Base-by-base conservation (phyloP, 2,113 vertebrate species). In the Arenaria interpres region DNA sequence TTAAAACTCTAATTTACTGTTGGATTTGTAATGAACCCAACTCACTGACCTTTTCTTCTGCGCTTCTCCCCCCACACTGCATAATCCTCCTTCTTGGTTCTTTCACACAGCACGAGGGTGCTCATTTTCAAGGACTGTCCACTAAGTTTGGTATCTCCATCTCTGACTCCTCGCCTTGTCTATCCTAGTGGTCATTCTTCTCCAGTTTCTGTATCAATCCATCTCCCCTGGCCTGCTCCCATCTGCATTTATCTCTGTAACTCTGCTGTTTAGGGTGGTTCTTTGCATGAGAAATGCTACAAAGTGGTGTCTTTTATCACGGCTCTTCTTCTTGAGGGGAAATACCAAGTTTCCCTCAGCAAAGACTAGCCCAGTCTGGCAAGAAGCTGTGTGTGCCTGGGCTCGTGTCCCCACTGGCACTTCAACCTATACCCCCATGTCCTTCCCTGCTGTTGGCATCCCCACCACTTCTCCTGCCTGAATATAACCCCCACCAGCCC, bases 371-470 rank as follows among this genome's bases (percentile, higher is more conserved):
- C 30, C 19, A 37, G 27, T 27, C 17, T n/a, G 59, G 46, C 15
- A 57, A 50, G 46, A 53, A 84, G 53, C 14, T 80, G 15, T 14
- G 7, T 4, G 30, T 3, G 24, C 13, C 24, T 19, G 0, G 2
- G 10, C 3, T 57, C 19, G 6, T 2, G 8, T 13, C 4, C 54
- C 41, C 57, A 20, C 33, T 54, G n/a, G 7, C 1, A 2, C 32
- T 30, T 54, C 53, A 54, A 16, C 37, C 41, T 57, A 3, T 16
- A 27, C 15, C 30, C 23, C 22, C 4, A 1, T 3, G 8, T 2
- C 7, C 27, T 59, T 81, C 25, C 23, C 59, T 51, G 17, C 54
- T 77, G 7, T 43, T 37, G 32, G 6, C 24, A 72, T 66, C 30
- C 32, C 10, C 51, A 30, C 3, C 25, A 8, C 28, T 50, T 41